Base-by-base conservation (phyloP, 1,140 invertebrate genomes). In the Lasioglossum baleicum region DNA sequence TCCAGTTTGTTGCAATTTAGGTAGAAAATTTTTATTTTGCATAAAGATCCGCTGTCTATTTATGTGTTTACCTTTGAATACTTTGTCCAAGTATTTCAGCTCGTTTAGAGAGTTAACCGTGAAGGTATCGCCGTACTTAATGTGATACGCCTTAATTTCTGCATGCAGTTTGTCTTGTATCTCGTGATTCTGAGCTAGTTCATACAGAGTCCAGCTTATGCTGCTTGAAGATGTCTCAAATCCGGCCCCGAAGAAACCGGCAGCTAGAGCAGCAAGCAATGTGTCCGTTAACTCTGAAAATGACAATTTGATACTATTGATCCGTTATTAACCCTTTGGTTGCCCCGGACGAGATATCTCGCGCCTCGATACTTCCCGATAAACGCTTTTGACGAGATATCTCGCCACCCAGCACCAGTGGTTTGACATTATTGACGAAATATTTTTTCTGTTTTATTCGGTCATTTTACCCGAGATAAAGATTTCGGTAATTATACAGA, bases 201-300 rank as follows among this genome's bases (percentile, higher is more conserved):
- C 90, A 26, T 90, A 92, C 8, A 93, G 73, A 6, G 90, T 81
- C 70, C 91, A 91, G 17, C 90, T 89, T 17, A 95, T 88, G 0
- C 94, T 89, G 6, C 91, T 90, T 10, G 94, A 92, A 13, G 94
- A 94, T 0, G 95, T 95, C 74, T 95, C 94, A 74, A 93, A 95
- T 51, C 94, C 94, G 65, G 94, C 94, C 7, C 94, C n/a, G 64
- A 94, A 89, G 63, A 94, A 93, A 10, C 92, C 56, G 42, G 92
- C 87, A 1, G 90, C 85, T 76, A 93, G 90, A 3, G 91, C 90
- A 10, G 86, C 75, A 0, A 88, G 53, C 10, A 89, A 61, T 0
- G 71, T 73, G 11, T 91, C 87, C 4, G 87, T 90, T 53, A 67
- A 70, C 40, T 69, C 58, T 31, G 64, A 53, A 53, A 10, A 2